Conservation (phyloP, 2,888 invertebrate species). For the Limnephilus lunatus region DNA sequence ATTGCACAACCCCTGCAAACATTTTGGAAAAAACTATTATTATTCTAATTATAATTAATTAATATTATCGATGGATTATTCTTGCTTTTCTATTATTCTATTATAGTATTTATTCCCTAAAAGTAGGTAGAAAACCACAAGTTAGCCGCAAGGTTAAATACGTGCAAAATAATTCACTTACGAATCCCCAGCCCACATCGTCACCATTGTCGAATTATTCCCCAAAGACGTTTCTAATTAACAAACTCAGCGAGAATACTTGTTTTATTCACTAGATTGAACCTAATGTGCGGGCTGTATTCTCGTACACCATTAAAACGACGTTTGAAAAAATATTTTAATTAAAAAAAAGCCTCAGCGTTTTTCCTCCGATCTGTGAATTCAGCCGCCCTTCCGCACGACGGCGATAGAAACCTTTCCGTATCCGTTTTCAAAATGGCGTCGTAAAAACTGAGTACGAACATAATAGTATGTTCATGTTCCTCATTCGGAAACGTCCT, state of each 20-base stretch:
- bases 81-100: too few relatives aligned
- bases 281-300: constrained; percentile 22
- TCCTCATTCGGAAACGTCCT: constrained; percentile 32
- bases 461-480: constrained; percentile 24
- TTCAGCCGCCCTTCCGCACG: constrained; percentile 12
- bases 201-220: constrained; percentile 6
- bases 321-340: constrained; percentile 21
- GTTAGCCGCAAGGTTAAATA: neutral
- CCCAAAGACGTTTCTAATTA: neutral
- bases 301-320: constrained; percentile 36
- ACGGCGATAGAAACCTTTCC: constrained; percentile 29
- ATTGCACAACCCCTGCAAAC: too few relatives aligned
- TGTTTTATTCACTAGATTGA: neutral
- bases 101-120: too few relatives aligned
- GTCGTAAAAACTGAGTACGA: constrained; percentile 37
- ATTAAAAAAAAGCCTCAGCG: constrained; percentile 42
- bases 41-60: too few relatives aligned
- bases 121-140: neutral
- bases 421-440: constrained; percentile 41
- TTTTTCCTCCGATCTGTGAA: neutral
- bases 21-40: too few relatives aligned
- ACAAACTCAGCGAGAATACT: neutral
- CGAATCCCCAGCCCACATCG: neutral
- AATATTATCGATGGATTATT: too few relatives aligned
- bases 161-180: constrained; percentile 4